A percentile compares a stretch with the other conserved stretches of the same genome.
Evolutionary conservation across 2,797 vertebrate genomes (phyloP).

Genomic region (Melanotaenia parkinsoni): DNA sequence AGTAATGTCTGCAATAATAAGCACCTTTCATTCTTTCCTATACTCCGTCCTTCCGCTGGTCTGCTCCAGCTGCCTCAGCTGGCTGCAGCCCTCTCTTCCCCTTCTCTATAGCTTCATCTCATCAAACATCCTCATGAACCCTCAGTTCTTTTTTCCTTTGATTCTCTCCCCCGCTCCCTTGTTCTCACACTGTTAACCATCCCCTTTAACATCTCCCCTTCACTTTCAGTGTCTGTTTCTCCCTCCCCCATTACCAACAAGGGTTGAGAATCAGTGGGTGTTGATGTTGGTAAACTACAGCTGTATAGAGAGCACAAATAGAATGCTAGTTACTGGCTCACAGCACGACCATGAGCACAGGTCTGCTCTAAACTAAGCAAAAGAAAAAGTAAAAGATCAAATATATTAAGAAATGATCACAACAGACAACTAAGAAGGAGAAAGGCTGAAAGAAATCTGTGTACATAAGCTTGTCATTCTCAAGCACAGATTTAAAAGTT

Average conservation of each 20-base stretch:
- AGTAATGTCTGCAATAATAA: constrained; percentile 31
- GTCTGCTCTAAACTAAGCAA: constrained; percentile 7
- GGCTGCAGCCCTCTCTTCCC: constrained; percentile 39
- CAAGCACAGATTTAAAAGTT: constrained; percentile 33
- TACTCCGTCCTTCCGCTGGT: constrained; percentile 47
- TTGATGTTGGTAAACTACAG: constrained; percentile 66
- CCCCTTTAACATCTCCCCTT: constrained; percentile 45
- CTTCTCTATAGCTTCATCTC: constrained; percentile 42
- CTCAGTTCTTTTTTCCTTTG: constrained; percentile 52
- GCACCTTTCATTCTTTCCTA: constrained; percentile 24
- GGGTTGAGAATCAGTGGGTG: constrained; percentile 48
- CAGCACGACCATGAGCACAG: constrained; percentile 21
- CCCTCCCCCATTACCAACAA: constrained; percentile 32
- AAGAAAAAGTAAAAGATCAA: constrained; percentile 11
- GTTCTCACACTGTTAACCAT: constrained; percentile 53
- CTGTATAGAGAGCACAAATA: constrained; percentile 43
- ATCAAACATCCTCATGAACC: constrained; percentile 57
- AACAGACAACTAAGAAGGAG: not conserved
- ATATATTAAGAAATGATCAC: constrained; percentile 10
- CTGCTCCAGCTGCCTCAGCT: constrained; percentile 57
- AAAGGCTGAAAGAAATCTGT: constrained; percentile 1
- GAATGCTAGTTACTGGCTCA: constrained; percentile 29
- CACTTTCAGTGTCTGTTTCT: constrained; percentile 11
- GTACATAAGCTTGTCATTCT: constrained; percentile 41
- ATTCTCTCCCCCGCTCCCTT: constrained; percentile 52